These are phyloP conservation scores for Temnothorax rugatulus DNA, from an alignment of 2,888 invertebrate species.

Conservation along the genomic window DNA sequence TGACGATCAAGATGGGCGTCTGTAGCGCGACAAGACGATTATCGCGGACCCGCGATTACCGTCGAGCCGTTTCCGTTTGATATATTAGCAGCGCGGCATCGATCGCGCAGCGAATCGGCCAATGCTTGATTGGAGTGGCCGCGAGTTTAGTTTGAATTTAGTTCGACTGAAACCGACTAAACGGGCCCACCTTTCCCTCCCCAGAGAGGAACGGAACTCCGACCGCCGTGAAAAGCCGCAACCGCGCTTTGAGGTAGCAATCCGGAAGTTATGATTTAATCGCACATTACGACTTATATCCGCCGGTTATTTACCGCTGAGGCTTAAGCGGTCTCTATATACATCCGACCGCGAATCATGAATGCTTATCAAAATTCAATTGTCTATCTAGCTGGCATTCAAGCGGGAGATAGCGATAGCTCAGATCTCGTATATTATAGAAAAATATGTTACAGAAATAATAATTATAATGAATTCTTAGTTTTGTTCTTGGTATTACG, in stretches of 20 bases:
- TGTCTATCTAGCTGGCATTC: not conserved
- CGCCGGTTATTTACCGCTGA: not conserved
- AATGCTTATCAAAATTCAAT: conserved; percentile 1
- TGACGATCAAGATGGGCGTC: conserved; percentile 20
- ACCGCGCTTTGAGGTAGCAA: conserved; percentile 67
- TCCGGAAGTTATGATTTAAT: conserved; percentile 50
- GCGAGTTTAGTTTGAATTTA: conserved; percentile 83
- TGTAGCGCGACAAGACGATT: not conserved
- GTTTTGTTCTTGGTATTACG: not conserved
- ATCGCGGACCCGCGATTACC: conserved; percentile 1
- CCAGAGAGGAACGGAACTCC: conserved; percentile 60
- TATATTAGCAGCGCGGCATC: conserved; percentile 74
- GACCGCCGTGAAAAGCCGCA: conserved; percentile 66
- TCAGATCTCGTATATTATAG: not conserved
- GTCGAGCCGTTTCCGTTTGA: conserved; percentile 65
- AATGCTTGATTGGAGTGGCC: conserved; percentile 81
- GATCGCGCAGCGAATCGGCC: conserved; percentile 79
- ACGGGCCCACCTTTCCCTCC: conserved; percentile 63
- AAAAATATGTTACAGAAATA: conserved; percentile 23
- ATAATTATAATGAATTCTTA: not conserved
- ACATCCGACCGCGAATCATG: conserved; percentile 2
- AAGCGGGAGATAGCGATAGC: not conserved
- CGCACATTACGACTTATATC: conserved; percentile 33
- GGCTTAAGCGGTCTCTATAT: not conserved
- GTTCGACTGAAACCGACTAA: conserved; percentile 65